Evolutionary conservation across 2,888 invertebrate genomes (phyloP).

Genomic region (Ormia ochracea): DNA sequence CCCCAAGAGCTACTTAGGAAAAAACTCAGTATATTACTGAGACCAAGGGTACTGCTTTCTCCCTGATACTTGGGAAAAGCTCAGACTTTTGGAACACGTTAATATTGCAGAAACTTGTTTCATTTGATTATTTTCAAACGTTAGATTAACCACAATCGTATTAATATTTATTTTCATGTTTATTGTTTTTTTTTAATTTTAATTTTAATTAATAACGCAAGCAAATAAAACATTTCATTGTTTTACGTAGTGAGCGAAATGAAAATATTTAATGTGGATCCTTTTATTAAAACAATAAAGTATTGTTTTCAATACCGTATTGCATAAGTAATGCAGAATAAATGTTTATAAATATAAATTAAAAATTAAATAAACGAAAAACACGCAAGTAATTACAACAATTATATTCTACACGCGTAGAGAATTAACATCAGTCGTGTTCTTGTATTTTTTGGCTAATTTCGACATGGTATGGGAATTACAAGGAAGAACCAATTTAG

Average conservation of each 20-base stretch:
- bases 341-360: not conserved
- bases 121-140: too few relatives aligned
- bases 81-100: too few relatives aligned
- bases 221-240: slow-evolving; percentile 2
- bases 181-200: not conserved
- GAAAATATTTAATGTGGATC: slow-evolving; percentile 26
- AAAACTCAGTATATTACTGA: too few relatives aligned
- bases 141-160: too few relatives aligned
- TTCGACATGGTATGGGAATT: not conserved
- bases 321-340: not conserved
- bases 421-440: not conserved
- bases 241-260: not conserved
- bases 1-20: too few relatives aligned
- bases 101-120: too few relatives aligned
- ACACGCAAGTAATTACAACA: slow-evolving; percentile 47
- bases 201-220: slow-evolving; percentile 35
- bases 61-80: too few relatives aligned
- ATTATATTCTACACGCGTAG: slow-evolving; percentile 29
- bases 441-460: not conserved
- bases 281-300: slow-evolving; percentile 45
- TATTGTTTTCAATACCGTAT: slow-evolving; percentile 36
- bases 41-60: too few relatives aligned
- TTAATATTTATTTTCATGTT: not conserved
- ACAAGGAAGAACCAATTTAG: too few relatives aligned
- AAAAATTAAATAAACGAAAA: not conserved